Evolutionary conservation across 2,888 invertebrate genomes (phyloP), one percentile per base, ranked within the genome.

Genomic region (Choristoneura rosaceana): DNA sequence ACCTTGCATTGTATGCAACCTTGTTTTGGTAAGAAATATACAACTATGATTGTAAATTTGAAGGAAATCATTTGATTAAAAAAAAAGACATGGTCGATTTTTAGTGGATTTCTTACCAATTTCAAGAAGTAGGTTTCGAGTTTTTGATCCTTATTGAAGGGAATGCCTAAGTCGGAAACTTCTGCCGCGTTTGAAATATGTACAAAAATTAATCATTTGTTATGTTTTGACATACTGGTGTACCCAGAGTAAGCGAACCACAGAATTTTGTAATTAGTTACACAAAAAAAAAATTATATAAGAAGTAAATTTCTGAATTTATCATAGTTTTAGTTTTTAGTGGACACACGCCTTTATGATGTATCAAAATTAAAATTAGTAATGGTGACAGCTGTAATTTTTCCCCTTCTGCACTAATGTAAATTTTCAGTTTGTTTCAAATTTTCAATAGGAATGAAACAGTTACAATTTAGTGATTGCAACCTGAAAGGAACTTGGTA

Each of bases 211-310:
- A 15, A 17, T 17, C 7, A 15, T 52, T 52, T 52, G 50, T 52
- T 52, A 52, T 8, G 50, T 52, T 52, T 52, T 52, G 50, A 52
- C 17, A n/a, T n/a, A 52, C 15, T 52, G 50, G 50, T 5, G 17
- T 52, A 52, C 17, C 17, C 50, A 52, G 50, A 52, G 7, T 52
- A 52, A 52, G 50, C 15, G 1, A 47, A 12, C 14, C n/a, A 15
- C 50, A 52, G 50, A 15, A 15, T 52, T 52, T 52, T 47, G n/a
- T 52, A 52, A 52, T 52, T 15, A 52, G 15, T 52, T 52, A 52
- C 50, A 15, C 17, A 52, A 52, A 52, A 52, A 50, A 50, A 52
- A 52, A 52, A 7, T 7, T 52, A 52, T 52, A 52, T 52, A 52
- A 52, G 15, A 15, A 52, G 15, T 8, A 17, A 8, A 52, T 17